These are phyloP conservation scores for Drosophila macrospina DNA, from an alignment of 2,888 invertebrate species.

Conservation along the genomic window DNA sequence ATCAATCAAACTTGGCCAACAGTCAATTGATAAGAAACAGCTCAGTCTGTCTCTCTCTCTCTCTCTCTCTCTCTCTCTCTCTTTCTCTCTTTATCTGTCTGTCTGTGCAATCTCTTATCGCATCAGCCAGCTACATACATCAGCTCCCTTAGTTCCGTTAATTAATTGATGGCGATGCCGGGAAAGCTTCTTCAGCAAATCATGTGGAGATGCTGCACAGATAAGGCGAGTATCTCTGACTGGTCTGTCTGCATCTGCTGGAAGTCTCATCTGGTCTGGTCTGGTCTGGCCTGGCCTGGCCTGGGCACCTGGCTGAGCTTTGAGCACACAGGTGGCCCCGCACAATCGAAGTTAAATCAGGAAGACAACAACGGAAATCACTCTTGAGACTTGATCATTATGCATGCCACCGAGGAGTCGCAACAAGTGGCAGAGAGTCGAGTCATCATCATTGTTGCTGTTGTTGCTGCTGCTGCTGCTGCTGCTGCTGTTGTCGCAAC, in stretches of 20 bases:
- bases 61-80: neutral
- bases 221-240: constrained; percentile 26
- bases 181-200: constrained; percentile 42
- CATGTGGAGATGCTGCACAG: constrained; percentile 40
- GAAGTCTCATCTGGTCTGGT: constrained; percentile 17
- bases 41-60: neutral
- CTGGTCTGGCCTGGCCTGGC: constrained; percentile 12
- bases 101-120: constrained; percentile 8
- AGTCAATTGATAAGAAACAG: constrained; percentile 6
- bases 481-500: constrained; percentile 34
- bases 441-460: constrained; percentile 17
- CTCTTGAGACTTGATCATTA: constrained; percentile 66
- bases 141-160: constrained; percentile 17
- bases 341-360: constrained; percentile 61
- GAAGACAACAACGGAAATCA: constrained; percentile 69
- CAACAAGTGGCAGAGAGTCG: constrained; percentile 12
- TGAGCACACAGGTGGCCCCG: constrained; percentile 54
- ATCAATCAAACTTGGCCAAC: constrained; percentile 60
- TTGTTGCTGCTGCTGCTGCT: constrained; percentile 32
- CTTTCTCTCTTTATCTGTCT: neutral
- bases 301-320: constrained; percentile 5
- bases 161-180: constrained; percentile 39
- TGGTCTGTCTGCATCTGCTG: constrained; percentile 10
- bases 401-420: constrained; percentile 65
- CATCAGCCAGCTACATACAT: constrained; percentile 1